phyloP scores from a whole-genome alignment of 2,113 vertebrate species.

The Periophthalmodon schlosseri region DNA sequence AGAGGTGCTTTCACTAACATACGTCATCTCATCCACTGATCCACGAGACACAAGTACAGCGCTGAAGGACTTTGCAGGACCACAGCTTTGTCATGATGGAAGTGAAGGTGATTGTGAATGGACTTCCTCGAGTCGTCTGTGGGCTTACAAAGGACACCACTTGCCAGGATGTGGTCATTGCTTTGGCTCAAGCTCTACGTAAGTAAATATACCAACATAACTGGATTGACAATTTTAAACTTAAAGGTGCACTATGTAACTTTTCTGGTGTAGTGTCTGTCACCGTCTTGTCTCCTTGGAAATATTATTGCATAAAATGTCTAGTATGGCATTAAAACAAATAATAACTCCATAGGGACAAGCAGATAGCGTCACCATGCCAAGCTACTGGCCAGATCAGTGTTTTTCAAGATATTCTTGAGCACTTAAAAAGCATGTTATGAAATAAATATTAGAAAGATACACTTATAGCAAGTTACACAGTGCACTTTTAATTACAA shows the following conservation, averaged over 20 bases:
- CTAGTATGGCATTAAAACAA: too few species aligned
- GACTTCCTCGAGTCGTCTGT: constrained; percentile 77
- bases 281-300: neutral
- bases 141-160: constrained; percentile 78
- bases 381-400: too few species aligned
- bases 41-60: neutral
- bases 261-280: neutral
- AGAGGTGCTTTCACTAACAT: constrained; percentile 26
- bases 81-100: constrained; percentile 68
- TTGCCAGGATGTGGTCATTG: constrained; percentile 80
- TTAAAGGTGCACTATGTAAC: neutral
- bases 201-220: constrained; percentile 13
- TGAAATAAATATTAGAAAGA: too few species aligned
- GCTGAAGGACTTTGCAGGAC: neutral
- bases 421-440: too few species aligned
- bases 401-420: too few species aligned
- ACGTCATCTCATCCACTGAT: neutral
- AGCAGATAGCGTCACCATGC: neutral
- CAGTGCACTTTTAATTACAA: neutral
- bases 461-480: neutral
- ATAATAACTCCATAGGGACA: neutral
- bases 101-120: constrained; percentile 78
- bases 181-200: constrained; percentile 78
- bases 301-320: neutral
- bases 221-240: too few species aligned